Conservation (phyloP, 2,113 vertebrate species). For the Leptosomus discolor region DNA sequence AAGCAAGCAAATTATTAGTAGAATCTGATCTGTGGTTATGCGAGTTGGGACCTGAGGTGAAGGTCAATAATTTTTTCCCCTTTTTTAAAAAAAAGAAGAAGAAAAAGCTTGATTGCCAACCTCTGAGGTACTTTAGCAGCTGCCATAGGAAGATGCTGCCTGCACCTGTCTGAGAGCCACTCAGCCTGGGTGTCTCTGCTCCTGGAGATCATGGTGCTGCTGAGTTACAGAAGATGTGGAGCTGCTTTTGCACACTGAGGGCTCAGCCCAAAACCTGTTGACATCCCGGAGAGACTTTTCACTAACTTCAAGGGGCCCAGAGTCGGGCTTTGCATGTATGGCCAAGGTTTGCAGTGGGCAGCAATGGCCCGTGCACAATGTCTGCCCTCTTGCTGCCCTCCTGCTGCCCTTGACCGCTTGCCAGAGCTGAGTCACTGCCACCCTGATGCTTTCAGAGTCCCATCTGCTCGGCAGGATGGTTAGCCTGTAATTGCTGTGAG, state of each 20-base stretch:
- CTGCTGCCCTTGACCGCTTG: not conserved
- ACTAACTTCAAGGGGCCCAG: not conserved
- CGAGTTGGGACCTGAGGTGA: slow-evolving; percentile 29
- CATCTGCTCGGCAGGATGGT: rapidly evolving
- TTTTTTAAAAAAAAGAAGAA: no score
- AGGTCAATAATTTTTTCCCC: not conserved
- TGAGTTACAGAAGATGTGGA: not conserved
- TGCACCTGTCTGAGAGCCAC: rapidly evolving
- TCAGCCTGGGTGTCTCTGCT: not conserved
- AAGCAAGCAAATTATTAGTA: slow-evolving; percentile 60
- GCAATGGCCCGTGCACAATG: not conserved
- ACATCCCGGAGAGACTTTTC: not conserved
- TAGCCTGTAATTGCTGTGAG: not conserved
- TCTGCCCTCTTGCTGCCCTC: not conserved
- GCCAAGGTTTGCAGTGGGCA: not conserved
- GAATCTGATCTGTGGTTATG: slow-evolving; percentile 42
- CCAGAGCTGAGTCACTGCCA: rapidly evolving
- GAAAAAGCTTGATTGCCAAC: not conserved
- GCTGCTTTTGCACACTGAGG: not conserved
- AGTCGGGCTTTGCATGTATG: not conserved
- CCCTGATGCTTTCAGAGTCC: rapidly evolving
- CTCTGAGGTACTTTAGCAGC: not conserved
- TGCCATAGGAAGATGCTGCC: not conserved
- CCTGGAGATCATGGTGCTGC: not conserved
- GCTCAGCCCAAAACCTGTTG: not conserved